Base-by-base conservation (phyloP, 2,888 invertebrate genomes). In the Galerucella nymphaeae region DNA sequence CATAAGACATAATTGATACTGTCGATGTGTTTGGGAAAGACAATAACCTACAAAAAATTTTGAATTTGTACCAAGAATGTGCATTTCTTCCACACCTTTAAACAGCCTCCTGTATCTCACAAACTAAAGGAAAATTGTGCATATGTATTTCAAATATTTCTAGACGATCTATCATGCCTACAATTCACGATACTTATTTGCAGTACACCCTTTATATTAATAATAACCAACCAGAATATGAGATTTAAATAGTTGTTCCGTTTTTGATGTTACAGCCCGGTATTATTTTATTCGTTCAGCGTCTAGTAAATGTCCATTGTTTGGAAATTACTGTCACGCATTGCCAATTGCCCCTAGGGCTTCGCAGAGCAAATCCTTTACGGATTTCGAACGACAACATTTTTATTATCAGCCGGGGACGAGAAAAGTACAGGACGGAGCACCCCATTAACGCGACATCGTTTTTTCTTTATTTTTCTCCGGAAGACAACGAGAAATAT, bases 371-470 rank as follows among this genome's bases (percentile, higher is more conserved):
- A 73, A 73, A 73, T 83, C 83, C 82, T 84, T 83, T 81, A 83
- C 83, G 83, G 83, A 83, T 83, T 84, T 84, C 80, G 81, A 83
- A 83, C 80, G 84, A 83, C 83, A 83, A 83, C 83, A 82, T 83
- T 83, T 84, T 84, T 84, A 84, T 81, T 82, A 83, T 83, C 83
- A 80, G 79, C 82, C 76, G 77, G 83, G 83, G 83, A 83, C 80
- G 77, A 79, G 75, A 73, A 69, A 67, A 68, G 75, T 76, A 78
- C 75, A 76, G 77, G 77, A 66, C 58, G 38, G 73, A 62, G 66
- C 53, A 80, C 76, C 79, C 75, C 82, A 82, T 82, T 82, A 82
- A 81, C 82, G 77, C 81, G 79, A 77, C 77, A 78, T 71, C 75
- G 76, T 70, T 62, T 71, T 30, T 30, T 30, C 8, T 73, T 68